Evolutionary conservation across 2,797 vertebrate genomes (phyloP).

Genomic region (Glyptemys insculpta): DNA sequence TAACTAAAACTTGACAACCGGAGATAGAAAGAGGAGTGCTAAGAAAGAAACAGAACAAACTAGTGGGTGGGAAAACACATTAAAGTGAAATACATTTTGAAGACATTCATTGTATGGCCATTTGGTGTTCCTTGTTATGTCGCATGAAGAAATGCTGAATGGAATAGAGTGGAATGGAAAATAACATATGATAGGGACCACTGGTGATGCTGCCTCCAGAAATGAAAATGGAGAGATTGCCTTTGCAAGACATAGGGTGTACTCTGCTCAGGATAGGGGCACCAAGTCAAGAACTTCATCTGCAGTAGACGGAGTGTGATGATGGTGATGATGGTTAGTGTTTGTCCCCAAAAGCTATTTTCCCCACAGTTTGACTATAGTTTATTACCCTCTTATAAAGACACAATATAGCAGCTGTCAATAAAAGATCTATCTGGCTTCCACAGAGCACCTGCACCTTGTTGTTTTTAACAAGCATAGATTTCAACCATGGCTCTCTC

Average conservation of each 20-base stretch:
- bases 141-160: not conserved
- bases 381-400: not conserved
- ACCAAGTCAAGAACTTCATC: not conserved
- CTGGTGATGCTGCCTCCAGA: not conserved
- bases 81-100: not conserved
- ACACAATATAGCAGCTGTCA: not conserved
- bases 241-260: not conserved
- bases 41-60: constrained; percentile 3
- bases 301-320: not conserved
- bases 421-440: not conserved
- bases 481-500: not conserved
- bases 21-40: not conserved
- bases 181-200: not conserved
- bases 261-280: not conserved
- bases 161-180: not conserved
- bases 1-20: not conserved
- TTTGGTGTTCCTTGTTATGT: not conserved
- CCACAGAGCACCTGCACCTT: not conserved
- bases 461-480: not conserved
- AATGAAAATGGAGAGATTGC: not conserved
- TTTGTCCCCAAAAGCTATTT: not conserved
- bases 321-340: not conserved
- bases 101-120: not conserved
- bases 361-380: not conserved
- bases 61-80: rapidly evolving